These are phyloP conservation scores for Rhadina sibilatrix DNA, from an alignment of 2,113 vertebrate genomes.

Conservation along the genomic window DNA sequence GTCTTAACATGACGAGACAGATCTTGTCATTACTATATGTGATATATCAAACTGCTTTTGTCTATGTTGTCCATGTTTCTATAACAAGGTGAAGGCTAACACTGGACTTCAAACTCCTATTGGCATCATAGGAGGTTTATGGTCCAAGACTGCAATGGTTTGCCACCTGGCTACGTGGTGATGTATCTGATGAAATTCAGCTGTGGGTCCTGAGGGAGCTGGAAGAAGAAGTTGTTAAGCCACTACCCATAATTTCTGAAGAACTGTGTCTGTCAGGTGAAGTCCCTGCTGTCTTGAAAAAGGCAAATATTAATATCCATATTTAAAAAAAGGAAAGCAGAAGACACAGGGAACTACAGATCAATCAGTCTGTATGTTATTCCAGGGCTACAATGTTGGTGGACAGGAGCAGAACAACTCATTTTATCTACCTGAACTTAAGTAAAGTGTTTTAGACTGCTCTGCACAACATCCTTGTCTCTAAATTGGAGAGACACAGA, in stretches of 20 bases:
- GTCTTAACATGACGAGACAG: background rate
- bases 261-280: background rate
- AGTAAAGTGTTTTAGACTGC: background rate
- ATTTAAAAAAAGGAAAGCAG: background rate
- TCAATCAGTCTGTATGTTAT: background rate
- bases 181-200: background rate
- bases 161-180: background rate
- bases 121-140: background rate
- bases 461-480: background rate
- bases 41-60: background rate
- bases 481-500: background rate
- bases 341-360: background rate
- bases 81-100: background rate
- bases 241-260: background rate
- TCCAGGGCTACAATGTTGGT: background rate
- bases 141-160: background rate
- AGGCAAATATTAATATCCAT: background rate
- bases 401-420: background rate
- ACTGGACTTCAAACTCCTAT: background rate
- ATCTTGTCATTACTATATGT: background rate
- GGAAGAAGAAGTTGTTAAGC: background rate
- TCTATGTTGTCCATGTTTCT: background rate
- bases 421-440: background rate
- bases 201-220: background rate
- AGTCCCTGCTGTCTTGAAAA: background rate